Evolutionary conservation across 2,113 vertebrate genomes (phyloP).

Genomic region (Pelodiscus sinensis): DNA sequence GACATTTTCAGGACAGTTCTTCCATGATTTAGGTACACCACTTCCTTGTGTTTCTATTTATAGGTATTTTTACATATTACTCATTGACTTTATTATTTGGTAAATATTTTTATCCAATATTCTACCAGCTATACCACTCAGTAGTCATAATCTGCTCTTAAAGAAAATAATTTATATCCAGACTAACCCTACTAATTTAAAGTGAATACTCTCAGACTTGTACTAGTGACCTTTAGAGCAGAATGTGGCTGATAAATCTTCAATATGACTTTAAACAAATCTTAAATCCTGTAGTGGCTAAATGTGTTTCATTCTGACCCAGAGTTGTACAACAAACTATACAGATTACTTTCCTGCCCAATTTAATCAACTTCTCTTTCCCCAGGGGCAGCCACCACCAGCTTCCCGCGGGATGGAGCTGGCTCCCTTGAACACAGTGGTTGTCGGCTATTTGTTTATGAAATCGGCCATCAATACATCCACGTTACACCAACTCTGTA

Average conservation of each 20-base stretch:
- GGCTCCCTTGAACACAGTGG: too few relatives aligned
- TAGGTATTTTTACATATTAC: not conserved
- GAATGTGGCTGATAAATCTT: not conserved
- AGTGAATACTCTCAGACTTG: not conserved
- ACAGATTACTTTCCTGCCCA: not conserved
- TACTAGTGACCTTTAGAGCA: not conserved
- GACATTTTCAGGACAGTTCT: conserved; percentile 44
- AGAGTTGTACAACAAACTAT: not conserved
- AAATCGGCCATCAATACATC: not conserved
- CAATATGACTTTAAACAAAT: not conserved
- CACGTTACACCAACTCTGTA: not conserved
- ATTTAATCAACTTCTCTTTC: not conserved
- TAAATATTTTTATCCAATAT: not conserved
- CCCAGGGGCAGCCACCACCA: too few relatives aligned
- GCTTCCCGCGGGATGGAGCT: too few relatives aligned
- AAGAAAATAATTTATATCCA: not conserved
- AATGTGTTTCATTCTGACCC: not conserved
- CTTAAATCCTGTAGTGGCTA: not conserved
- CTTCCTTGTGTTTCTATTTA: not conserved
- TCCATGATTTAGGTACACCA: not conserved
- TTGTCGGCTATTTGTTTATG: not conserved
- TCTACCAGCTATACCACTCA: not conserved
- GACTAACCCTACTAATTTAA: not conserved
- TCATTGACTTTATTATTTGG: not conserved
- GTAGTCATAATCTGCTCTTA: too few relatives aligned